Evolutionary conservation across 23 tunicate genomes (phyloP), one percentile per base, ranked within the genome.

Genomic region (Trididemnum clinides): DNA sequence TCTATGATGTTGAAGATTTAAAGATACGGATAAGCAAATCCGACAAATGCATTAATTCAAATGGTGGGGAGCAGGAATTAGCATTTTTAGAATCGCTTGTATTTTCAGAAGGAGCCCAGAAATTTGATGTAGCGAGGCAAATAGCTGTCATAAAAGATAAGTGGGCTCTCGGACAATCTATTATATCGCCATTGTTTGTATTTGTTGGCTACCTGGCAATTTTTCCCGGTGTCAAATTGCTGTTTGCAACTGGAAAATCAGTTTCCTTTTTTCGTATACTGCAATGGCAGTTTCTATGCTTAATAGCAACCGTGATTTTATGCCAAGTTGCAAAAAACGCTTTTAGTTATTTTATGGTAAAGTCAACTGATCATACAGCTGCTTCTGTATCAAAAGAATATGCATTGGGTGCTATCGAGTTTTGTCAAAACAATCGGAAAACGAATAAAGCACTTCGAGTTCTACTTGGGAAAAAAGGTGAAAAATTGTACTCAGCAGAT

Each of bases 371-470:
- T 57, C 35, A 57, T 0, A 87, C 85, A 59, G 94, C 90, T 12
- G 94, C 98, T 39, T 85, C 34, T 1, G 62, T 94, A 12, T 94
- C 98, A 10, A 64, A 84, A 51, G 90, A 82, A 33, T 94, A 89
- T 79, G 90, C 98, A 37, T 27, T 19, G 12, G 98, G 94, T 51
- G 98, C 88, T 0, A 57, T 94, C 10, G 98, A 94, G 66, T 82
- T 50, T 51, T 94, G 87, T 51, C 62, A 66, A 18, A 94, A 94
- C 27, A 33, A 77, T 5, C 27, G 81, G 22, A 30, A 86, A 33
- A 26, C 81, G 10, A 89, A 89, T 36, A 49, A 65, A 36, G 94
- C 98, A 18, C 30, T 71, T 0, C 71, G 94, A 5, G 78, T 86
- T 12, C 59, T 94, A 71, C 64, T 85, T 1, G 98, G 94, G 33